These are phyloP conservation scores for Synergus itoensis DNA, from an alignment of 2,888 invertebrate species.

Conservation along the genomic window DNA sequence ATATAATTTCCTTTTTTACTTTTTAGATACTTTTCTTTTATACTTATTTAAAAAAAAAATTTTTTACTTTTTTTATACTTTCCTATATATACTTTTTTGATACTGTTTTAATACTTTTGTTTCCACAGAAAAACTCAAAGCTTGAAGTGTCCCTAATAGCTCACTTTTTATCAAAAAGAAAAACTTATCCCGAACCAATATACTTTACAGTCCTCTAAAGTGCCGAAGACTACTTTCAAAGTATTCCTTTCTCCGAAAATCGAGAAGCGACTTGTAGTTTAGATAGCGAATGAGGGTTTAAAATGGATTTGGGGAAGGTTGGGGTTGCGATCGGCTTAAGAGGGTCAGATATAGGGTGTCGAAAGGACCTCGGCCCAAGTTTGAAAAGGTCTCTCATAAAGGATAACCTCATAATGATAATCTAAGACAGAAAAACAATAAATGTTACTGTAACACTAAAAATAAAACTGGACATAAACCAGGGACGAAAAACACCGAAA, in stretches of 20 bases:
- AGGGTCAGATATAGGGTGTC: not conserved
- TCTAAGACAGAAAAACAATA: no score
- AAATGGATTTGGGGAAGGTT: slow-evolving; percentile 27
- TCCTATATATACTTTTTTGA: no score
- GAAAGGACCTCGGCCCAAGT: not conserved
- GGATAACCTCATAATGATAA: not conserved
- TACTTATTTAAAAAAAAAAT: no score
- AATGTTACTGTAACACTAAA: no score
- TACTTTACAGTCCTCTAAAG: not conserved
- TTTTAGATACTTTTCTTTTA: no score
- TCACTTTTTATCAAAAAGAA: not conserved
- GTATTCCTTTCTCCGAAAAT: not conserved
- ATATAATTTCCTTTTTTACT: no score
- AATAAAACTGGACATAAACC: no score
- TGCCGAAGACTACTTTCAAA: not conserved
- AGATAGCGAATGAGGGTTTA: slow-evolving; percentile 31
- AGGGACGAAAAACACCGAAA: no score
- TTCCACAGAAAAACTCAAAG: no score
- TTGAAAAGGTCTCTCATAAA: not conserved
- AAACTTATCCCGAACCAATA: not conserved
- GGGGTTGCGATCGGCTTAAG: not conserved
- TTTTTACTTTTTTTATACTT: no score
- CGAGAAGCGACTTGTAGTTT: slow-evolving; percentile 1
- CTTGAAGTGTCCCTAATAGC: not conserved
- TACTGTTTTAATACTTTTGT: no score